phyloP scores from a whole-genome alignment of 2,797 vertebrate genomes.

The Fratercula arctica region DNA sequence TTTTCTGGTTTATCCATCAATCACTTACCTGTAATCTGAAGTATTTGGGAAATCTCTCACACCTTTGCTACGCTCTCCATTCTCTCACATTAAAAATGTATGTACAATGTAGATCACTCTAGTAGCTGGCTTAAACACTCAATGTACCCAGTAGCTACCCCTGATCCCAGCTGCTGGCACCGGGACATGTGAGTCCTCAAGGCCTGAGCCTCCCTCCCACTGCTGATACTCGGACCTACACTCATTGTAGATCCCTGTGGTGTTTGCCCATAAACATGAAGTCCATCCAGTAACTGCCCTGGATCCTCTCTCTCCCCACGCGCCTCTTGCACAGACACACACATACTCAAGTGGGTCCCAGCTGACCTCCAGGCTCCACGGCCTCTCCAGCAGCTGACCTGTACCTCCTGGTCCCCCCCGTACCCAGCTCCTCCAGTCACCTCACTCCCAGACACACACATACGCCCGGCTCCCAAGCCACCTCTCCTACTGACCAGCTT shows the following conservation, averaged over 20 bases:
- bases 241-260: not conserved
- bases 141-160: no score
- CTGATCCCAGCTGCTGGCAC: not conserved
- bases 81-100: not conserved
- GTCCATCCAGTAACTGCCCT: not conserved
- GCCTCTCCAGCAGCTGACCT: no score
- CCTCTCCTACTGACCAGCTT: not conserved
- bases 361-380: not conserved
- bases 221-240: not conserved
- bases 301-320: accelerated
- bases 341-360: not conserved
- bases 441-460: not conserved
- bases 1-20: not conserved
- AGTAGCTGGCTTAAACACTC: not conserved
- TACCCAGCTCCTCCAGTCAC: not conserved
- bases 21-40: not conserved
- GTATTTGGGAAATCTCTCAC: not conserved
- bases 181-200: not conserved
- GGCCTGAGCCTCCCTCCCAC: not conserved
- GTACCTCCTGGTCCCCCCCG: not conserved
- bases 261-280: not conserved
- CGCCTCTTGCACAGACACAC: not conserved
- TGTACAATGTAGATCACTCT: not conserved
- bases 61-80: not conserved
- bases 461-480: not conserved